phyloP scores from a whole-genome alignment of 92 coral and sea anemone genomes.

The Porites cylindrica region DNA sequence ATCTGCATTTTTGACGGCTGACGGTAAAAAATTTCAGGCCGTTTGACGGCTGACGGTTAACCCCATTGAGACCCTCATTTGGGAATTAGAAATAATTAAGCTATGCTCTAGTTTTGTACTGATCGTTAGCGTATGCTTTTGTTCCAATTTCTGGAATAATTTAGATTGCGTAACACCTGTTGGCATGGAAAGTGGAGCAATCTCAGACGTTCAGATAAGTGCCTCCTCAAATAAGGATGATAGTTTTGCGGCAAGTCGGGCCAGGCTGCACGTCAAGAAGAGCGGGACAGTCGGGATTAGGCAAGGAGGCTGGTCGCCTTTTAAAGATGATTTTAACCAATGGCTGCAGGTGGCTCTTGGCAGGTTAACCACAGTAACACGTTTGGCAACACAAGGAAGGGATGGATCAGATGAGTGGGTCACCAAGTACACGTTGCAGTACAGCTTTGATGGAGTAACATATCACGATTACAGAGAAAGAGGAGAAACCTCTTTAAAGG shows the following conservation, averaged over 20 bases:
- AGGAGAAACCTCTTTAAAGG: background rate
- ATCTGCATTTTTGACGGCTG: too few species aligned
- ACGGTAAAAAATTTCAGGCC: too few species aligned
- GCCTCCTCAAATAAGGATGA: background rate
- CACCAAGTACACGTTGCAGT: background rate
- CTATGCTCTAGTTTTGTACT: too few species aligned
- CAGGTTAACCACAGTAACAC: background rate
- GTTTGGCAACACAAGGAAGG: background rate
- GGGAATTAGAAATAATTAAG: too few species aligned
- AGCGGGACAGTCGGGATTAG: background rate
- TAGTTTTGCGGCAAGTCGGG: background rate
- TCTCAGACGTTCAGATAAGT: background rate
- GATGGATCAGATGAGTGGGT: conserved; percentile 2
- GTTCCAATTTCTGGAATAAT: too few species aligned
- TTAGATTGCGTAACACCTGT: too few species aligned
- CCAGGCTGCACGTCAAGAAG: background rate
- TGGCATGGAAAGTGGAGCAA: background rate
- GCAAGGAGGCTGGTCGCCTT: background rate
- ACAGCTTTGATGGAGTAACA: background rate
- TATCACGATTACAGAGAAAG: background rate
- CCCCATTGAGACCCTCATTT: too few species aligned
- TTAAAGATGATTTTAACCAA: background rate
- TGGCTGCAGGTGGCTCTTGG: background rate
- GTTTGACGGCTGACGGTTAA: too few species aligned
- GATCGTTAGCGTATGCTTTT: too few species aligned